These are phyloP conservation scores for Oscheius sp. DNA, from an alignment of 1,140 invertebrate species.

Conservation along the genomic window DNA sequence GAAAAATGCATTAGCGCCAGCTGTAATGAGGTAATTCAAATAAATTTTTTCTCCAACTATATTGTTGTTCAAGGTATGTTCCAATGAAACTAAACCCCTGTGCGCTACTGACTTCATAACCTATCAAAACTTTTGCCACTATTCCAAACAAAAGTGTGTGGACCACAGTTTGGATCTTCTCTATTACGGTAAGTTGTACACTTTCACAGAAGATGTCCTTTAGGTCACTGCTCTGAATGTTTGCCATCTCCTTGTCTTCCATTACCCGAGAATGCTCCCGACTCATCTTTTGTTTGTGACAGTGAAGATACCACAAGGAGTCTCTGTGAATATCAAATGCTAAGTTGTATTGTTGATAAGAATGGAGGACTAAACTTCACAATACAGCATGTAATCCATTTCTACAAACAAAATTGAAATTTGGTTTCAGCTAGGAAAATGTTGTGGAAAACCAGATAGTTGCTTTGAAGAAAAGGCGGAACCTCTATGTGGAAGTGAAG, in stretches of 20 bases:
- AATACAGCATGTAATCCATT: slow-evolving; percentile 42
- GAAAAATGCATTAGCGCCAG: slow-evolving; percentile 36
- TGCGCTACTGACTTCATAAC: slow-evolving; percentile 55
- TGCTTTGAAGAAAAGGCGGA: slow-evolving; percentile 33
- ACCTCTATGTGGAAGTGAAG: slow-evolving; percentile 47
- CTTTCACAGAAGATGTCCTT: not conserved
- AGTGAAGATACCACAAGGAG: slow-evolving; percentile 53
- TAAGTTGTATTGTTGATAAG: slow-evolving; percentile 50
- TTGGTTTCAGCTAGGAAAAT: slow-evolving; percentile 43
- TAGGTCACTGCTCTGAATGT: slow-evolving; percentile 47
- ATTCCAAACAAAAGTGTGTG: slow-evolving; percentile 45
- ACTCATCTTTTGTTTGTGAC: slow-evolving; percentile 52
- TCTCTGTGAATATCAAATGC: slow-evolving; percentile 56
- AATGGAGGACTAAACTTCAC: slow-evolving; percentile 55
- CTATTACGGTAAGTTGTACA: slow-evolving; percentile 47
- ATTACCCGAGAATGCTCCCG: slow-evolving; percentile 31
- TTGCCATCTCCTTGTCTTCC: slow-evolving; percentile 43
- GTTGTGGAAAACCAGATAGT: slow-evolving; percentile 43
- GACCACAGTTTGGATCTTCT: slow-evolving; percentile 48
- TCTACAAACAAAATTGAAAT: not conserved
- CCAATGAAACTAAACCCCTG: slow-evolving; percentile 39
- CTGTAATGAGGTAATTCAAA: slow-evolving; percentile 8
- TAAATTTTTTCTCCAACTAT: not conserved
- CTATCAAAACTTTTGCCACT: slow-evolving; percentile 46
- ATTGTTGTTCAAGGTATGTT: slow-evolving; percentile 12